Evolutionary conservation across 2,888 invertebrate species (phyloP), one percentile per base, ranked within the genome.

Genomic region (Himalopsyche kuldschensis): DNA sequence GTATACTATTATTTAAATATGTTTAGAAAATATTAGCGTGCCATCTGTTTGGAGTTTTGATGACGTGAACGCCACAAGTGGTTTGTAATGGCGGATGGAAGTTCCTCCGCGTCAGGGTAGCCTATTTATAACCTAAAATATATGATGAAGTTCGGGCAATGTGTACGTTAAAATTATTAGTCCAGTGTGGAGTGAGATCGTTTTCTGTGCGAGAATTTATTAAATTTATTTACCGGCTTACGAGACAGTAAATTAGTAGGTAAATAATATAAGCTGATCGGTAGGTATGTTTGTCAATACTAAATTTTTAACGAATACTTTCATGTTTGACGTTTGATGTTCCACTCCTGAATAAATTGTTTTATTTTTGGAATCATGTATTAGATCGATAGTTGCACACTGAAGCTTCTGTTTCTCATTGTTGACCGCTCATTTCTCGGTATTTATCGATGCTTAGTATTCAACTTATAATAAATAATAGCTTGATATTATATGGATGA

Each of bases 71-170:
- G 84, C 89, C 88, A 90, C 90, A 90, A 91, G 90, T 90, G 90
- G 89, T 90, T 89, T 75, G 80, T 79, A 92, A 92, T 92, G 92
- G 92, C 92, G 92, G 91, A 91, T 90, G 89, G 91, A 90, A 90
- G 91, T 83, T 80, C 90, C 81, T 84, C 69, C 91, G 92, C 91
- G 91, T 91, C 91, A 75, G 81, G 80, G 63, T 89, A 90, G 90
- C 91, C 92, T 92, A 92, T 92, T 92, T 92, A 91, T 92, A 92
- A 92, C 92, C 92, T 92, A 91, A 91, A 92, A 91, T 90, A 91
- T 90, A 91, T 91, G 91, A 91, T 90, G 90, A 91, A 91, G 91
- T 92, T 91, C 91, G 91, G 91, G 90, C 91, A 91, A 92, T 91
- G 91, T 92, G 92, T 91, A 90, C 90, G 90, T 90, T 91, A 91